Base-by-base conservation (phyloP, 1,140 invertebrate genomes). In the Pissodes strobi region DNA sequence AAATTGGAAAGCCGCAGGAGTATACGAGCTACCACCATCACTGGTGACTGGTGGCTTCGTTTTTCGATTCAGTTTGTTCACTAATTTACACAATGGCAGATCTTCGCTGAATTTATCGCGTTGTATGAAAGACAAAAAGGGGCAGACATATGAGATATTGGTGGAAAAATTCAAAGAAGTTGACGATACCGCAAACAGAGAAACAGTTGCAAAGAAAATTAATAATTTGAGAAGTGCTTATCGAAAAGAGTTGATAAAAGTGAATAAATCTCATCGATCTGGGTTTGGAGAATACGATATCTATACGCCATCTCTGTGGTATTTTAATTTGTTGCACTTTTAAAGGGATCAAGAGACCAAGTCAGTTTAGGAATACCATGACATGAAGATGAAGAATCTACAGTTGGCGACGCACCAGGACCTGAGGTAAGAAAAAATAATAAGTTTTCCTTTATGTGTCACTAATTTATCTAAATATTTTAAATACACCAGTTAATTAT, bases 171-270 rank as follows among this genome's bases (percentile, higher is more conserved):
- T 68, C 21, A 55, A 68, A 10, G 70, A 73, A 43, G 51, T 72
- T 0, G 67, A 74, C 37, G 65, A 69, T 23, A 2, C 39, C 72
- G 74, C 2, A 69, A 70, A 23, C 55, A 68, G 18, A 76, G 73
- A 53, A 76, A 76, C 41, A 75, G 76, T 63, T 69, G 65, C 0
- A 39, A 75, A n/a, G 51, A 73, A 10, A 75, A 18, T 30, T 6
- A 6, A 6, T 51, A n/a, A n/a, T n/a, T n/a, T n/a, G n/a, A n/a
- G n/a, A n/a, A n/a, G n/a, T n/a, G n/a, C n/a, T n/a, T n/a, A 51
- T 51, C 48, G 41, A 13, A 45, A 45, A 45, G 41, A 45, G 18
- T 45, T 45, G 41, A 13, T 18, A 18, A 60, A 60, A 41, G 25
- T 51, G 8, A 37, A 37, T 17, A 27, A 51, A 51, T 60, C 58